Evolutionary conservation across 2,797 vertebrate species (phyloP), one percentile per base, ranked within the genome.

Genomic region (Dicrostonyx torquatus): DNA sequence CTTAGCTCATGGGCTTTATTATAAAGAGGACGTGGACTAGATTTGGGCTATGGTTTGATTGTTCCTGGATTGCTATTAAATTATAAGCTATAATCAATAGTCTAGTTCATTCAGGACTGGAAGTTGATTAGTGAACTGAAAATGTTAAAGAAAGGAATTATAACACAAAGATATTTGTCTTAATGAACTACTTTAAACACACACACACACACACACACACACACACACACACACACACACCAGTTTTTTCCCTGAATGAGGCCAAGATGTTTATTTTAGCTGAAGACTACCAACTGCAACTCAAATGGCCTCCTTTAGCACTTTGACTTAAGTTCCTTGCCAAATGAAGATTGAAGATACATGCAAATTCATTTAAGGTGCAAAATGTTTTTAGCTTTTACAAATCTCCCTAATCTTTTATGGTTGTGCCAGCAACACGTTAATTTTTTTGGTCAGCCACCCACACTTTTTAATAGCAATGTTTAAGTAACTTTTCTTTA

Each of bases 101-200:
- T 53, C 64, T 60, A 89, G 5, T 91, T 45, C n/a, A 45, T 80
- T 94, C 26, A 68, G 24, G 11, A 87, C 34, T 89, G 34, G 37
- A 91, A 78, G n/a, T 84, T 88, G 18, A 18, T 76, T 76, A 48
- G 66, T 89, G 86, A 87, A 53, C 29, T 78, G 43, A 53, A 94
- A 93, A 89, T 50, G 20, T 92, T 85, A 92, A 88, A 90, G 18
- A 90, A 92, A 88, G 29, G 15, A 75, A 88, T 90, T 73, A 75
- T 77, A 77, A 73, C 83, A 66, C 24, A 82, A 66, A 40, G 58
- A 58, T 89, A 34, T 17, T 87, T 85, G 72, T 68, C 85, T 90
- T 91, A 94, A 86, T n/a, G 73, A 93, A 70, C 26, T 22, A 26
- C 29, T 79, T 84, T 58, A 87, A 91, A 48, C n/a, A 26, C 10